phyloP scores from a whole-genome alignment of 2,888 invertebrate genomes.

The Eupithecia abbreviata region DNA sequence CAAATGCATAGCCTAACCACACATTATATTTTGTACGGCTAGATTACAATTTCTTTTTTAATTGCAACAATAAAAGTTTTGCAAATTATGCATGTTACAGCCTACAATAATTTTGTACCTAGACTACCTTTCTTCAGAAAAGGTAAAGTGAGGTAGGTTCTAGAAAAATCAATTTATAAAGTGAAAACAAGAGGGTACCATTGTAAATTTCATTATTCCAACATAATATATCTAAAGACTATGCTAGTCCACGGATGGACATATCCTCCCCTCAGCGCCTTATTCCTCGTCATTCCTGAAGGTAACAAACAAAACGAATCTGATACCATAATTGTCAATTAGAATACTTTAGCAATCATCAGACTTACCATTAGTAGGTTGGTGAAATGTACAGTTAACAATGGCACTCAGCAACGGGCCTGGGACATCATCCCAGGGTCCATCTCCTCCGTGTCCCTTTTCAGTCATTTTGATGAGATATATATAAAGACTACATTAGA shows the following conservation, averaged over 20 bases:
- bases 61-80: not conserved
- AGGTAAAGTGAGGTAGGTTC: not conserved
- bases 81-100: not conserved
- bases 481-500: constrained; percentile 12
- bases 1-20: too few relatives aligned
- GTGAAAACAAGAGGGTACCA: not conserved
- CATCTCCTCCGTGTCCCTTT: constrained; percentile 70
- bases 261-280: not conserved
- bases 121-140: not conserved
- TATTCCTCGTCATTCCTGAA: not conserved
- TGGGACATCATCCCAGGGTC: constrained; percentile 73
- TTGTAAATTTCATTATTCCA: not conserved
- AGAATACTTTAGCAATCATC: not conserved
- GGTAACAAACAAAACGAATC: not conserved
- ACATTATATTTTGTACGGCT: too few relatives aligned
- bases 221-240: not conserved
- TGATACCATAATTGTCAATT: not conserved
- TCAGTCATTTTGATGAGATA: constrained; percentile 65
- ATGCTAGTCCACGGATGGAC: not conserved
- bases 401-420: constrained; percentile 85
- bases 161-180: not conserved
- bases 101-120: not conserved
- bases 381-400: constrained; percentile 84
- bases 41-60: not conserved
- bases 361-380: constrained; percentile 68